Conservation (phyloP, 2,888 invertebrate genomes). For the Nymphalis urticae region DNA sequence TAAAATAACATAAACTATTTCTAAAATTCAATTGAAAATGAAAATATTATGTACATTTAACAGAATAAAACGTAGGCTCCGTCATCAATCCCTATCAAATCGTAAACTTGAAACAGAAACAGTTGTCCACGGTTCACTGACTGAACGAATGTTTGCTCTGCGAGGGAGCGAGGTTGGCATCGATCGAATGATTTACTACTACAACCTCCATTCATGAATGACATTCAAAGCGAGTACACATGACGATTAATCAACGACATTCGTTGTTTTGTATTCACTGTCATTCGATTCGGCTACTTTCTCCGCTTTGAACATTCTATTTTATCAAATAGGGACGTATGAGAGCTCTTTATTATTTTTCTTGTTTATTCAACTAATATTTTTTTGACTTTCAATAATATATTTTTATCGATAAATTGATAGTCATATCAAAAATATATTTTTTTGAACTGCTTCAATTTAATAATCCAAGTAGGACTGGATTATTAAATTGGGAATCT, state of each 20-base stretch:
- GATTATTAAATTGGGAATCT: too few species aligned
- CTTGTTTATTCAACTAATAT: not conserved
- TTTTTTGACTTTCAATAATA: not conserved
- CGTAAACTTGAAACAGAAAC: conserved; percentile 30
- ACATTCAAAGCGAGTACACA: conserved; percentile 42
- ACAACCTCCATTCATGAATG: conserved; percentile 57
- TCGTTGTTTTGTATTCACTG: conserved; percentile 44
- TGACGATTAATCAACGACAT: conserved; percentile 58
- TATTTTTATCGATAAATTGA: not conserved
- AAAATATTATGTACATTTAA: not conserved
- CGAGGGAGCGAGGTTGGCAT: conserved; percentile 33
- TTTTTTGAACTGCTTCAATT: too few species aligned
- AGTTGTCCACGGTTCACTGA: conserved; percentile 43
- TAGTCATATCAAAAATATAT: too few species aligned
- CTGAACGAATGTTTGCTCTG: conserved; percentile 36
- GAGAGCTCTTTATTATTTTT: not conserved
- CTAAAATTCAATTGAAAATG: not conserved
- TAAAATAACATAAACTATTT: not conserved
- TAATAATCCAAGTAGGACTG: too few species aligned
- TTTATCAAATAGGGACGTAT: conserved; percentile 31
- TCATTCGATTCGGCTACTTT: conserved; percentile 48
- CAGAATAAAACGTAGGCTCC: not conserved
- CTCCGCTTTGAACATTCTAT: conserved; percentile 33
- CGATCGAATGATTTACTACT: conserved; percentile 55
- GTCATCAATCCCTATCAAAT: conserved; percentile 11